Percentiles rank a stretch among this genome's conserved stretches.
Evolutionary conservation across 1,140 invertebrate species (phyloP).

Genomic region (Bathynomus jamesi): DNA sequence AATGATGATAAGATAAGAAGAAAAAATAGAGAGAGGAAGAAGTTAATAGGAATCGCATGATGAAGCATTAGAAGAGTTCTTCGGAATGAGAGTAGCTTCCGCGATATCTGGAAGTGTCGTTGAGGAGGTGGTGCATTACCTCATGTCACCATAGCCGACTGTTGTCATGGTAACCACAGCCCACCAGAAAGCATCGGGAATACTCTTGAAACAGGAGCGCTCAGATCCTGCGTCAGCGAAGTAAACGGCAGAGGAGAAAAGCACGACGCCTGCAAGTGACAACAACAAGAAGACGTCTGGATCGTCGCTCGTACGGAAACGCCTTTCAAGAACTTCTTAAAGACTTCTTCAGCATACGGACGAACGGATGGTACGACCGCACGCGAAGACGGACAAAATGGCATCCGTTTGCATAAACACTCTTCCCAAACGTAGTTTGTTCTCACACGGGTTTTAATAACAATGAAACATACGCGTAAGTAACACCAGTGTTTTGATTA

Average conservation of each 20-base stretch:
- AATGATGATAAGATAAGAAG: no score
- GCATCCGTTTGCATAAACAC: no score
- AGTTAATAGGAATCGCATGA: no score
- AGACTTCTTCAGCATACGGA: not conserved
- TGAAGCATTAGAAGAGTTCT: no score
- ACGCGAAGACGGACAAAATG: not conserved
- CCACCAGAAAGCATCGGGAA: slow-evolving; percentile 90
- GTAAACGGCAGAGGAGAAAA: slow-evolving; percentile 96
- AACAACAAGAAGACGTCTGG: slow-evolving; percentile 25
- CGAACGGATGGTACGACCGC: not conserved
- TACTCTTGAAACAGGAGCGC: slow-evolving; percentile 75
- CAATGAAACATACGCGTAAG: no score
- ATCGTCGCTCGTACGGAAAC: not conserved
- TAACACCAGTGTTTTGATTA: no score
- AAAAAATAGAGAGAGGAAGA: no score
- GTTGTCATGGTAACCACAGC: slow-evolving; percentile 98
- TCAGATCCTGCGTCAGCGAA: slow-evolving; percentile 95
- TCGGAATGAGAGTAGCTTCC: not conserved
- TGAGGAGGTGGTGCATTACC: slow-evolving; percentile 52
- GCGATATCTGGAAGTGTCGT: not conserved
- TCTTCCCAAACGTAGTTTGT: no score
- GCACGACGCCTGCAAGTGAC: slow-evolving; percentile 75
- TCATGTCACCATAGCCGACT: slow-evolving; percentile 97
- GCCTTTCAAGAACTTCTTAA: not conserved
- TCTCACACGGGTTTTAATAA: no score